Percentiles rank a stretch among this genome's conserved stretches.
phyloP scores from a whole-genome alignment of 1,140 invertebrate genomes.

The Drosophila nigrodunni region DNA sequence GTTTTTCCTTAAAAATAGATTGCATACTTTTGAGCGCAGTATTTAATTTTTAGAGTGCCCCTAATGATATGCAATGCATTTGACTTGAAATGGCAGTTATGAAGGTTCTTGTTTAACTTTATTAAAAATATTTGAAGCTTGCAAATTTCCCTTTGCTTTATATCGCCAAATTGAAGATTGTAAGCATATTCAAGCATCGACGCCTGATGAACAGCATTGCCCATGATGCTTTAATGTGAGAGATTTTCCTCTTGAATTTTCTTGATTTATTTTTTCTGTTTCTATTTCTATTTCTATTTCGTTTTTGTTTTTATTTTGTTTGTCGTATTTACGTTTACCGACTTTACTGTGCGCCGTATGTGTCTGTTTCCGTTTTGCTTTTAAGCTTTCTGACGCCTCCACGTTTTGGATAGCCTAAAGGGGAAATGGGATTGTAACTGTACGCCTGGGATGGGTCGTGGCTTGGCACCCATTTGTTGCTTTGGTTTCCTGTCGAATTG shows the following conservation, averaged over 20 bases:
- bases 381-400: conserved; percentile 31
- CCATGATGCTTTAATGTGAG: conserved; percentile 4
- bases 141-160: neutral
- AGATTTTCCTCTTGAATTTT: conserved; percentile 3
- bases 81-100: neutral
- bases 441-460: no score
- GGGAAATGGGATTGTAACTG: neutral
- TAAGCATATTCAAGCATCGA: neutral
- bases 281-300: conserved; percentile 3
- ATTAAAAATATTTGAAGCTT: no score
- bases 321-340: conserved; percentile 11
- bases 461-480: neutral
- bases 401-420: neutral
- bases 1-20: neutral
- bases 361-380: conserved; percentile 44
- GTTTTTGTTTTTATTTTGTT: conserved; percentile 15
- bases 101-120: no score
- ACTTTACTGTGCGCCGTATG: conserved; percentile 24
- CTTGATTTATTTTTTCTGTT: conserved; percentile 1
- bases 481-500: conserved; percentile 11
- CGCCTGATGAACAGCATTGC: neutral
- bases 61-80: neutral
- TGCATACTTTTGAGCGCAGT: neutral
- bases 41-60: neutral
- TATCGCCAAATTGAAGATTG: neutral